Evolutionary conservation across 2,797 vertebrate species (phyloP).

Genomic region (Danionella dracula): DNA sequence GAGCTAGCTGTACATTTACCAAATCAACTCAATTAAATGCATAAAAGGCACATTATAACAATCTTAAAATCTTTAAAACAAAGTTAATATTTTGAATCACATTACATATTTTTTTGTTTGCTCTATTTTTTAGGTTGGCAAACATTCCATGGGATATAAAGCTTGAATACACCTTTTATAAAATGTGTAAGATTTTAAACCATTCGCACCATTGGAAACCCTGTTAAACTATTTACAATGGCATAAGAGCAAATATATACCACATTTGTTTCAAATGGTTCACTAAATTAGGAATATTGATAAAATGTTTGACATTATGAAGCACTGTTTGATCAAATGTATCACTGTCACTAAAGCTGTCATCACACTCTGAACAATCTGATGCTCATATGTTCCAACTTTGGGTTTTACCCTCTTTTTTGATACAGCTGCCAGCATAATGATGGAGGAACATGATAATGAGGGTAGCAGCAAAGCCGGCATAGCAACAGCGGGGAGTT

Average conservation of each 20-base stretch:
- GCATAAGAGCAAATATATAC: too few species aligned
- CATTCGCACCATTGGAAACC: too few species aligned
- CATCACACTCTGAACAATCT: background rate
- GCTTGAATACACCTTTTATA: too few species aligned
- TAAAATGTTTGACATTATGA: conserved; percentile 1
- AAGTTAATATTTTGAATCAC: too few species aligned
- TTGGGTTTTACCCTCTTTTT: conserved; percentile 37
- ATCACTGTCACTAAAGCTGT: background rate
- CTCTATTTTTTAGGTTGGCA: too few species aligned
- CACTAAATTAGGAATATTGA: background rate
- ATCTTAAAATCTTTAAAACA: too few species aligned
- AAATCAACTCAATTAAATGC: background rate
- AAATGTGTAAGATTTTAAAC: too few species aligned
- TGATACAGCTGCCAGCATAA: conserved; percentile 10
- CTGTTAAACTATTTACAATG: too few species aligned
- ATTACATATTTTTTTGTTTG: too few species aligned
- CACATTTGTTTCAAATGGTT: too few species aligned
- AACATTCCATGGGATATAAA: too few species aligned
- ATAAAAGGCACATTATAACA: background rate
- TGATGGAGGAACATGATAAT: conserved; percentile 53
- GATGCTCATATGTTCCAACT: conserved; percentile 13
- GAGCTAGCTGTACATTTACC: background rate
- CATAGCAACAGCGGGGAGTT: conserved; percentile 61
- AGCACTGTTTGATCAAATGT: conserved; percentile 11
- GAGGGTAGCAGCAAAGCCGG: conserved; percentile 55